A percentile compares a stretch with the other conserved stretches of the same genome.
These are phyloP conservation scores for Nomia melanderi DNA, from an alignment of 1,140 invertebrate species.

Conservation along the genomic window DNA sequence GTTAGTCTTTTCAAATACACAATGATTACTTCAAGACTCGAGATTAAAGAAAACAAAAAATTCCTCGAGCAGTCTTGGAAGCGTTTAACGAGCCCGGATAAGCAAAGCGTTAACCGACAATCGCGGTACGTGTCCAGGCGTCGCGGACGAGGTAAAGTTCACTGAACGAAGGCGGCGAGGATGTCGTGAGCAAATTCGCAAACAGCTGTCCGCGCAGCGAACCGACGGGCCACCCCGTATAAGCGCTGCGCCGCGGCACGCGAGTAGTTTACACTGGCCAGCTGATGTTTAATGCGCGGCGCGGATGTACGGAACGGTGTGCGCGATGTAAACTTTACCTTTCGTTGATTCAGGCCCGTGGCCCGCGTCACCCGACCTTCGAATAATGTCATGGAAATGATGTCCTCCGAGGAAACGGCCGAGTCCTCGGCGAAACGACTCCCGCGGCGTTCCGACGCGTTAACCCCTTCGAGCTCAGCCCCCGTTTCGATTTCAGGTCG, in stretches of 20 bases:
- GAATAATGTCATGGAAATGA: slow-evolving; percentile 26
- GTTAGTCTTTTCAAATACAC: too few species aligned
- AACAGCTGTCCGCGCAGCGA: slow-evolving; percentile 17
- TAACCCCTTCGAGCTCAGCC: too few species aligned
- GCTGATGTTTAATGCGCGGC: slow-evolving; percentile 41
- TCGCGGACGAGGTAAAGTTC: background rate
- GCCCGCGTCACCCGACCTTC: slow-evolving; percentile 21
- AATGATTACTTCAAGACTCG: too few species aligned
- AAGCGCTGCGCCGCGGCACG: background rate
- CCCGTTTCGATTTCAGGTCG: too few species aligned
- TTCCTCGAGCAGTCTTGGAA: too few species aligned
- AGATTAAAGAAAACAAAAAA: too few species aligned
- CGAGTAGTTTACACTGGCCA: slow-evolving; percentile 35
- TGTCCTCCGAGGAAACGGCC: background rate
- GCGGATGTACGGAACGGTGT: slow-evolving; percentile 22
- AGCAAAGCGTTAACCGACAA: background rate
- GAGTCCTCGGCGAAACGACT: background rate
- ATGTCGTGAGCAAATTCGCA: background rate
- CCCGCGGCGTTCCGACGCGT: background rate
- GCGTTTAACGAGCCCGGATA: too few species aligned
- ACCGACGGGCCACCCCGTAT: slow-evolving; percentile 10
- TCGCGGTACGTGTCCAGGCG: background rate
- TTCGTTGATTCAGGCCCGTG: slow-evolving; percentile 43
- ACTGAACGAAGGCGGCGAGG: background rate
- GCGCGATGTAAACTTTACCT: slow-evolving; percentile 45